Conservation (phyloP, 2,113 vertebrate species). For the Trinectes maculatus region DNA sequence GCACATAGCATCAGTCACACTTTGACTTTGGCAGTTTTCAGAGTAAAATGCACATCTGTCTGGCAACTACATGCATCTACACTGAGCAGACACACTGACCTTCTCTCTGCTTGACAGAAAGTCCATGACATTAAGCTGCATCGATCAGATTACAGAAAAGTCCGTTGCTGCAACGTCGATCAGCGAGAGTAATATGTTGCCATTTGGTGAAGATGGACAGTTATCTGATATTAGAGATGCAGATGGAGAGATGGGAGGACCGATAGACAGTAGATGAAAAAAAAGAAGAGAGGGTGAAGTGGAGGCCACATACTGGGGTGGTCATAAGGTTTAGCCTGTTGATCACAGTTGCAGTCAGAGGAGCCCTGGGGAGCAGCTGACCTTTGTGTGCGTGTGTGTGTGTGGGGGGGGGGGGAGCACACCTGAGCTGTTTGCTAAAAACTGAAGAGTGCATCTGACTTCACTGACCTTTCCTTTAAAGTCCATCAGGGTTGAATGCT, state of each 20-base stretch:
- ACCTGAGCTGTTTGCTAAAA: slow-evolving; percentile 49
- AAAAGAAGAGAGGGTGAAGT: slow-evolving; percentile 9
- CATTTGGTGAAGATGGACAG: background rate
- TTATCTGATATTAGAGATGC: slow-evolving; percentile 2
- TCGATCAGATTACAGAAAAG: slow-evolving; percentile 64
- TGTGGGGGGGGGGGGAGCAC: slow-evolving; percentile 15
- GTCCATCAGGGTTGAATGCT: slow-evolving; percentile 32
- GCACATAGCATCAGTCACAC: slow-evolving; percentile 9
- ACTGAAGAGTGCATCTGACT: slow-evolving; percentile 52
- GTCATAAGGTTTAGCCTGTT: slow-evolving; percentile 51
- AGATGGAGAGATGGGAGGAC: slow-evolving; percentile 9
- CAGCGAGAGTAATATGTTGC: slow-evolving; percentile 21
- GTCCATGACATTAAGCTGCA: slow-evolving; percentile 67
- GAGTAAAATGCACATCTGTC: background rate
- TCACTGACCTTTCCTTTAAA: slow-evolving; percentile 71
- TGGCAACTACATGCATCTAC: slow-evolving; percentile 50
- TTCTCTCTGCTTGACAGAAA: slow-evolving; percentile 66
- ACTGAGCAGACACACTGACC: slow-evolving; percentile 62
- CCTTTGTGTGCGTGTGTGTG: slow-evolving; percentile 57
- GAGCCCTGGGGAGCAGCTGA: slow-evolving; percentile 62
- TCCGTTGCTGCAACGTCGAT: slow-evolving; percentile 16
- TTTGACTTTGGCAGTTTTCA: background rate
- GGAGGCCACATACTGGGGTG: background rate
- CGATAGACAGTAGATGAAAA: slow-evolving; percentile 20
- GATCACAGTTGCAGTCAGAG: slow-evolving; percentile 64